phyloP scores from a whole-genome alignment of 37 sponge, comb jelly and placozoan species.

The Amphimedon queenslandica region DNA sequence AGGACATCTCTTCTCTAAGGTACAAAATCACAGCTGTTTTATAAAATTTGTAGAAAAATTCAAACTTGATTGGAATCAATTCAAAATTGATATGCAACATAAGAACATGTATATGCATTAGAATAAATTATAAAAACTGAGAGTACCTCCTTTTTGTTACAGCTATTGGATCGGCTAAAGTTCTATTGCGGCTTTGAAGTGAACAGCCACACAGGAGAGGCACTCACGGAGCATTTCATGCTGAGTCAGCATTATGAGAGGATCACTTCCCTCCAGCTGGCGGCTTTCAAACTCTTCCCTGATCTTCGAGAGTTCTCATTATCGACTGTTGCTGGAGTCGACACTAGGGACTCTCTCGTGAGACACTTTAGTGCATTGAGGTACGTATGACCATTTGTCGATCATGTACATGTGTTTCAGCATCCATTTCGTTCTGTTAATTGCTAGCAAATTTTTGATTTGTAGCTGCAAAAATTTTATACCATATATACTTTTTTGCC shows the following conservation, averaged over 20 bases:
- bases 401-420: slow-evolving; percentile 1
- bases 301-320: slow-evolving; percentile 81
- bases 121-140: no score
- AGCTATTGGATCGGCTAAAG: slow-evolving; percentile 85
- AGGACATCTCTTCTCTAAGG: no score
- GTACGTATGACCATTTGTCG: slow-evolving; percentile 11
- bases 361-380: slow-evolving; percentile 66
- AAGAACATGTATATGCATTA: no score
- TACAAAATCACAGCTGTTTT: no score
- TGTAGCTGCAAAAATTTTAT: no score
- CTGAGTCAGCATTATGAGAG: slow-evolving; percentile 72
- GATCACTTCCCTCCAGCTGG: slow-evolving; percentile 69
- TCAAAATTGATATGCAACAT: no score
- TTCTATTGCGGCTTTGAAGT: slow-evolving; percentile 96
- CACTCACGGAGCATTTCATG: slow-evolving; percentile 86
- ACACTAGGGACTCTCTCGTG: slow-evolving; percentile 66
- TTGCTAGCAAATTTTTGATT: background rate
- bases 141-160: background rate
- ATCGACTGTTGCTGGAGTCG: slow-evolving; percentile 88
- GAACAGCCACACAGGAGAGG: slow-evolving; percentile 75
- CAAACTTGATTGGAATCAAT: no score
- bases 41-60: no score
- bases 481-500: no score
- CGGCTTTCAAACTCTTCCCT: slow-evolving; percentile 78
- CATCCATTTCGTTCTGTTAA: background rate